These are phyloP conservation scores for Mongoloraphidia duomilia DNA, from an alignment of 2,888 invertebrate genomes.

Conservation along the genomic window DNA sequence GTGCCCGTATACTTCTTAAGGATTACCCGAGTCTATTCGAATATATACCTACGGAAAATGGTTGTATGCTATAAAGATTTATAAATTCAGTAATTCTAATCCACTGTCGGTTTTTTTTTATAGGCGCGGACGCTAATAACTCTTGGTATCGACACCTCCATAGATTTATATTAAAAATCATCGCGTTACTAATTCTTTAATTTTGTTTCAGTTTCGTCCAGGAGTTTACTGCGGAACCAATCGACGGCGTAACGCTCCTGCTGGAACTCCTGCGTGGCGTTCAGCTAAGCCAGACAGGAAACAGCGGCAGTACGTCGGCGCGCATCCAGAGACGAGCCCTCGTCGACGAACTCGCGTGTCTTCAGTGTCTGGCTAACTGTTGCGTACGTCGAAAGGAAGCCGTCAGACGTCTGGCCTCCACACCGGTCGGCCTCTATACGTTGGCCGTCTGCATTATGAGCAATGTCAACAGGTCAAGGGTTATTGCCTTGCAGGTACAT, in stretches of 20 bases:
- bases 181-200: too few relatives aligned
- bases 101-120: too few relatives aligned
- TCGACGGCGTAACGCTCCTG: conserved; percentile 74
- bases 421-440: conserved; percentile 70
- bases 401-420: conserved; percentile 56
- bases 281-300: conserved; percentile 62
- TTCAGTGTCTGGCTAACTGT: conserved; percentile 75
- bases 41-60: too few relatives aligned
- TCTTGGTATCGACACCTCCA: too few relatives aligned
- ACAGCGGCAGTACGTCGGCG: conserved; percentile 24
- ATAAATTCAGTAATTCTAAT: too few relatives aligned
- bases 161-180: too few relatives aligned
- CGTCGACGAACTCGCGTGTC: conserved; percentile 75
- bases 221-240: conserved; percentile 77
- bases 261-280: conserved; percentile 75
- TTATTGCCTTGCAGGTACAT: conserved; percentile 69
- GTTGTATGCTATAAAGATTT: too few relatives aligned
- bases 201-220: conserved; percentile 66
- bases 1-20: too few relatives aligned
- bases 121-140: too few relatives aligned
- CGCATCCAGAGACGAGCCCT: conserved; percentile 54
- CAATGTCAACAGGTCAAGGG: conserved; percentile 70
- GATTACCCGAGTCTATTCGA: too few relatives aligned
- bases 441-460: conserved; percentile 79
- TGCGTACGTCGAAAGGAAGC: conserved; percentile 68